phyloP scores from a whole-genome alignment of 2,113 vertebrate genomes.

The Sakesphorus luctuosus region DNA sequence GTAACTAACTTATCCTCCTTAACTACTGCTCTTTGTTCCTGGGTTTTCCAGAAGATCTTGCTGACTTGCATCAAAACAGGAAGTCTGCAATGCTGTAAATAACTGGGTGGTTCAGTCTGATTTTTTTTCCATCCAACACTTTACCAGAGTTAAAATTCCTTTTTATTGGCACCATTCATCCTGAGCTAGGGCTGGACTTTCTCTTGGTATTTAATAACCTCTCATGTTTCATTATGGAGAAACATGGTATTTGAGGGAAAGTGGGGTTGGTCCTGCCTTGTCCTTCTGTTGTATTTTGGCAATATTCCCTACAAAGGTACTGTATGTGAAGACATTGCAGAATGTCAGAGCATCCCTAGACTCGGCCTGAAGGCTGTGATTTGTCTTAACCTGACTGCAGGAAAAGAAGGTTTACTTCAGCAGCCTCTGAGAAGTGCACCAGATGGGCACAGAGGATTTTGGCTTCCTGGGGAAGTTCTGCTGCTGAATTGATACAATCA shows the following conservation, averaged over 20 bases:
- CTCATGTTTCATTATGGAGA: not conserved
- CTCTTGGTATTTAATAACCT: not conserved
- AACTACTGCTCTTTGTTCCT: slow-evolving; percentile 40
- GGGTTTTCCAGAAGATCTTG: slow-evolving; percentile 34
- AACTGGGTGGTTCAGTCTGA: slow-evolving; percentile 1
- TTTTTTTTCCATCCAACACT: not conserved
- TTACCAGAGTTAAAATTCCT: slow-evolving; percentile 23
- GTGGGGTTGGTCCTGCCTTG: not conserved
- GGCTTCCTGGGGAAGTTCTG: not conserved
- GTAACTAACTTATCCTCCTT: slow-evolving; percentile 15
- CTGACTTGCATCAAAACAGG: slow-evolving; percentile 52
- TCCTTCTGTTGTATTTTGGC: not conserved
- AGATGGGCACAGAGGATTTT: not conserved
- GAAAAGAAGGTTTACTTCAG: not conserved
- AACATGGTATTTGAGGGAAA: not conserved
- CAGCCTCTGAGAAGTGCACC: not conserved
- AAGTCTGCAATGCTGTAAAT: slow-evolving; percentile 50
- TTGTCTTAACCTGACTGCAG: not conserved
- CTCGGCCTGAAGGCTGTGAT: not conserved
- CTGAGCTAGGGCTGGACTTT: not conserved
- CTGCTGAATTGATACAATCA: not conserved
- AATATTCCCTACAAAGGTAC: not conserved
- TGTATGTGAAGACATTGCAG: not conserved
- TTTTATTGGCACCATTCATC: not conserved
- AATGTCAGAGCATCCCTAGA: not conserved